Evolutionary conservation across 1,140 invertebrate species (phyloP), one percentile per base, ranked within the genome.

Genomic region (Centruroides sculpturatus): DNA sequence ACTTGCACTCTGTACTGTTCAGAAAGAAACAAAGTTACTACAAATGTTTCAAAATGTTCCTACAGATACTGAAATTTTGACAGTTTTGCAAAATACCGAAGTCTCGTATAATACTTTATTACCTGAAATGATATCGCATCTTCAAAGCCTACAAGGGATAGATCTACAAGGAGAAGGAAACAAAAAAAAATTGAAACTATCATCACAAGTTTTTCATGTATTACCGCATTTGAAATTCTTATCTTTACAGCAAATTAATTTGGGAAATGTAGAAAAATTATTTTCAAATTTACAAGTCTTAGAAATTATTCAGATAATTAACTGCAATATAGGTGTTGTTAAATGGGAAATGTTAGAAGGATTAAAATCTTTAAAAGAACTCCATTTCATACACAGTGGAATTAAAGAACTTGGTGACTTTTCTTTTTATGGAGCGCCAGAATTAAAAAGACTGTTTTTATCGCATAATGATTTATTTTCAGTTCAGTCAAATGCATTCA

Each of bases 261-360:
- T 63, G 51, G 51, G 41, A 23, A 35, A 50, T 46, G 62, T 47
- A 35, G 46, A 64, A 56, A 60, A 64, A 35, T 56, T 57, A 23
- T 60, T 64, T 36, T 36, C 56, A 35, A 60, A 60, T 7, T 54
- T 64, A 10, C 51, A 59, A 35, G 35, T 51, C 34, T 35, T 64
- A 12, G 62, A 64, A 48, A 59, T 64, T 13, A 35, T 64, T n/a
- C 52, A 64, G 35, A 56, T 64, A 10, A 60, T 60, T 51, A 51
- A 64, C 5, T 85, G 83, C 65, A 73, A 78, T 35, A 64, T 85
- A 34, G 76, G 78, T 63, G 77, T 81, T 64, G 70, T 85, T 59
- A 78, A 80, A 57, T 84, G 83, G 82, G 80, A 84, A 69, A 82
- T 84, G 79, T 84, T 85, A 66, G 79, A 83, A 59, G 81, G 81